Base-by-base conservation (phyloP, 2,113 vertebrate genomes). In the Chlorodrepanis virens region DNA sequence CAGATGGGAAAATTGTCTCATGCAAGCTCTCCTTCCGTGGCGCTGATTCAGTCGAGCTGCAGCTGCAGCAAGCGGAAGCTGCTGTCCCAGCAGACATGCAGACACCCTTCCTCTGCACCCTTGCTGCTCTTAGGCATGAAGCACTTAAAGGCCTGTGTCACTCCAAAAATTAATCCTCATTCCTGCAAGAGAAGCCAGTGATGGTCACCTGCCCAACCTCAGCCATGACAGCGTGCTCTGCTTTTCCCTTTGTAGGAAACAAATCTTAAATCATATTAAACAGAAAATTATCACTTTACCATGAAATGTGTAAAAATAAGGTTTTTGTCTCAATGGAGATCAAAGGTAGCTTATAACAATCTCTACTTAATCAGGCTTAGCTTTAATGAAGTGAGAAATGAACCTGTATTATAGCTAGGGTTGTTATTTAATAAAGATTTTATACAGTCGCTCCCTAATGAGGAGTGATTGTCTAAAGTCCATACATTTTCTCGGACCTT, bases 401-500 rank as follows among this genome's bases (percentile, higher is more conserved):
- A 79, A 64, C 59, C 16, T 53, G 27, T 52, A 60, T 74, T 84
- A n/a, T 24, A 42, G 54, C 33, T 89, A 40, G 49, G 10, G 37
- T 81, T 88, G 63, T 69, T 89, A 44, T 40, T 91, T 91, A 75
- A 71, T 91, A 31, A 84, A 89, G 59, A 83, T 87, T 91, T 91
- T 89, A 87, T 78, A 42, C n/a, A 45, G 60, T 67, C 9, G 2
- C 72, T 71, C 40, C 52, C 29, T 87, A 85, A 76, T 60, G 61
- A 70, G 45, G 40, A 75, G 21, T 49, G 42, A 85, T 79, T 88
- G 69, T 61, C 63, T 80, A 63, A 92, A 93, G 49, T 27, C 35
- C 35, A 47, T n/a, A 68, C 9, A 4, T 85, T 94, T 96, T 91
- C 49, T 49, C 39, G 42, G 70, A 54, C 42, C 6, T 68, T 93